A percentile compares a stretch with the other conserved stretches of the same genome.
phyloP scores from a whole-genome alignment of 2,113 vertebrate genomes.

The Agelaius phoeniceus region DNA sequence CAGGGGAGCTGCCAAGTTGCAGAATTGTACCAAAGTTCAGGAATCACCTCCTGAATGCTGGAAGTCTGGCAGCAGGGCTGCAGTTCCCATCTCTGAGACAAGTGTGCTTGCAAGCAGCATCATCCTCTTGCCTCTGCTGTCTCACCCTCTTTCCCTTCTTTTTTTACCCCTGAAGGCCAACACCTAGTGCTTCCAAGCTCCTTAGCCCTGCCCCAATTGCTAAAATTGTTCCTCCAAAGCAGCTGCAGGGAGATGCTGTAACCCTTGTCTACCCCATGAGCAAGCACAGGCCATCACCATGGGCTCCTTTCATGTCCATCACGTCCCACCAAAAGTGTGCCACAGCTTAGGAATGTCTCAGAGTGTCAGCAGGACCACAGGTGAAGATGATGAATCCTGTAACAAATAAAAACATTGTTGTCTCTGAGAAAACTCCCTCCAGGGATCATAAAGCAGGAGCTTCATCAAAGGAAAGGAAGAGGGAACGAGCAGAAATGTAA shows the following conservation, averaged over 20 bases:
- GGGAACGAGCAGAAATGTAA: background rate
- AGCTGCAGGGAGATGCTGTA: background rate
- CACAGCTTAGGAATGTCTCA: background rate
- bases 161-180: background rate
- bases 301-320: background rate
- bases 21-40: background rate
- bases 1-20: background rate
- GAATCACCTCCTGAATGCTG: background rate
- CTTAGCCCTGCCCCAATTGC: background rate
- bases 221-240: background rate
- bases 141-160: background rate
- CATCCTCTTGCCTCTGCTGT: rapidly evolving
- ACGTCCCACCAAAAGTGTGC: background rate
- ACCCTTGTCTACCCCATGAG: background rate
- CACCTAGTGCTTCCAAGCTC: background rate
- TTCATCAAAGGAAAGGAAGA: background rate
- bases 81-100: background rate
- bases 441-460: rapidly evolving
- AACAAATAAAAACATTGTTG: background rate
- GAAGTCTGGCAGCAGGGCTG: background rate
- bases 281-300: background rate
- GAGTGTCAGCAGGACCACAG: background rate
- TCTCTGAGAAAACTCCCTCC: background rate
- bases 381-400: background rate
- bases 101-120: background rate